Evolutionary conservation across 2,113 vertebrate species (phyloP).

Genomic region (Stegostoma tigrinum): DNA sequence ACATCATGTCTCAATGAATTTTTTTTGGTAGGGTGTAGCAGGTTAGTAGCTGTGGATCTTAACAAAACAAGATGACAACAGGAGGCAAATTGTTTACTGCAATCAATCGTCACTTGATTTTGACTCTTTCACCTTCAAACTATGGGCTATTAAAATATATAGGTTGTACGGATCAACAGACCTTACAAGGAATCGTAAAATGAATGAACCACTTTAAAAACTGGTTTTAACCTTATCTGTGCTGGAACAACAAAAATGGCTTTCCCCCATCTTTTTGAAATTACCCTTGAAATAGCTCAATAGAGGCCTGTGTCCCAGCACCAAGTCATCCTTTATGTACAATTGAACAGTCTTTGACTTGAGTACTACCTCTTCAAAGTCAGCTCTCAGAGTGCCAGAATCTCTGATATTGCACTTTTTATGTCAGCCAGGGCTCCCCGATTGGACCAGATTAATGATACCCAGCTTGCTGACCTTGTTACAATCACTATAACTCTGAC

Average conservation of each 20-base stretch:
- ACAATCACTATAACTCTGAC: no score
- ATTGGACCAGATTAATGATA: no score
- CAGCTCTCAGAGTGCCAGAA: no score
- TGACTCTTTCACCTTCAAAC: neutral
- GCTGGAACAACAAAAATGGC: neutral
- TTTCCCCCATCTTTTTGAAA: neutral
- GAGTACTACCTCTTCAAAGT: no score
- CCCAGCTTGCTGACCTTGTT: no score
- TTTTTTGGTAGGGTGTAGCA: no score
- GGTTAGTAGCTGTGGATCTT: no score
- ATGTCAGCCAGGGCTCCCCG: no score
- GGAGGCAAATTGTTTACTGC: neutral
- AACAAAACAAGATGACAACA: neutral
- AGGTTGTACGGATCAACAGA: neutral
- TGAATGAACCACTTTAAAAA: neutral
- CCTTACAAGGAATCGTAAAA: neutral
- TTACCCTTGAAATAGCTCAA: neutral
- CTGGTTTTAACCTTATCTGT: neutral
- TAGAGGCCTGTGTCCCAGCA: no score
- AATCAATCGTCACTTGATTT: neutral
- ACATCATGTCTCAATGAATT: neutral
- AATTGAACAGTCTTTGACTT: no score
- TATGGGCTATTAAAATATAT: neutral
- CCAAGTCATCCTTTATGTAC: no score
- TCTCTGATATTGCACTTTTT: no score